Evolutionary conservation across 2,888 invertebrate genomes (phyloP).

Genomic region (Cremastinae sp.): DNA sequence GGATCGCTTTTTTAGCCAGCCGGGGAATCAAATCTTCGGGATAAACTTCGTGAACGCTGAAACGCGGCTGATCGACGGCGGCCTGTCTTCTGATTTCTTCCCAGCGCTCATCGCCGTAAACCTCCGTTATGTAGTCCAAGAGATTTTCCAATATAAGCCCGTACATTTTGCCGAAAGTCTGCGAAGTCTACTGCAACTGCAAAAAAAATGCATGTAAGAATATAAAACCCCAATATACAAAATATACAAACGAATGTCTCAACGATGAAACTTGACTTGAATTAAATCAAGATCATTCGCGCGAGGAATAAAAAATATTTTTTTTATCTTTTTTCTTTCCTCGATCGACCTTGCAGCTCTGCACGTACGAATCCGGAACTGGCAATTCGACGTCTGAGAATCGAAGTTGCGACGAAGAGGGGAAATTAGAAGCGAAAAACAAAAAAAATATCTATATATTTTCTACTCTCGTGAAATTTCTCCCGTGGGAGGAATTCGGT

Average conservation of each 20-base stretch:
- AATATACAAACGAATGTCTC: too few species aligned
- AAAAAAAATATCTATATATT: too few species aligned
- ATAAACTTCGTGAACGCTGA: conserved; percentile 95
- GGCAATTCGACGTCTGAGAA: neutral
- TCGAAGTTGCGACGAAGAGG: conserved; percentile 1
- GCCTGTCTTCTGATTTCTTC: conserved; percentile 93
- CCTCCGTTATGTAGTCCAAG: conserved; percentile 94
- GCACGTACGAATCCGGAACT: neutral
- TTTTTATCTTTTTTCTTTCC: conserved; percentile 7
- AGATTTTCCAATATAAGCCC: conserved; percentile 96
- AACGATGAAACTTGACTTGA: neutral
- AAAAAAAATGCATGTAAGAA: too few species aligned
- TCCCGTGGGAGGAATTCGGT: too few species aligned
- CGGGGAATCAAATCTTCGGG: conserved; percentile 93
- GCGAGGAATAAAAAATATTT: neutral
- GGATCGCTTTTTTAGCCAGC: conserved; percentile 92
- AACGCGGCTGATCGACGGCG: conserved; percentile 92
- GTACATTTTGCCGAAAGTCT: conserved; percentile 87
- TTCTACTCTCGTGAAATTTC: too few species aligned
- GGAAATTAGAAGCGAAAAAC: neutral
- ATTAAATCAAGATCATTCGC: neutral
- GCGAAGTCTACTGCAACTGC: too few species aligned
- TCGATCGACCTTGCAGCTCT: conserved; percentile 7
- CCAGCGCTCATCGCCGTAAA: conserved; percentile 98
- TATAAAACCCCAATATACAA: too few species aligned